Percentiles rank a stretch among this genome's conserved stretches.
phyloP scores from a whole-genome alignment of 2,113 vertebrate species.

The Falco punctatus region DNA sequence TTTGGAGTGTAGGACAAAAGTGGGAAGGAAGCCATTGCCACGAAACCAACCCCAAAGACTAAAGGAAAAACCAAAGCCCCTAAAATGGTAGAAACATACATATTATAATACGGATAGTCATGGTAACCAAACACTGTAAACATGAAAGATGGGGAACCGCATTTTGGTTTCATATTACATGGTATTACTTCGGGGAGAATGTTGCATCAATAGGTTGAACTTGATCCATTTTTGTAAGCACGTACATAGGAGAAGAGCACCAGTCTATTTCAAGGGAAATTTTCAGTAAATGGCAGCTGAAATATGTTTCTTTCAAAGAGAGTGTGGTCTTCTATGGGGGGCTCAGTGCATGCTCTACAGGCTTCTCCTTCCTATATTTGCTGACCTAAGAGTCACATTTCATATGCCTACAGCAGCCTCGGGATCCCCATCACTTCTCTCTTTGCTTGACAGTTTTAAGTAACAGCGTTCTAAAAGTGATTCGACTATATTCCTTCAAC shows the following conservation, averaged over 20 bases:
- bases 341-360: background rate
- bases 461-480: background rate
- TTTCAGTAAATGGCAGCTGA: background rate
- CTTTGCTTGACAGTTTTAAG: background rate
- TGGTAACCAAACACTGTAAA: too few species aligned
- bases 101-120: rapidly evolving
- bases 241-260: background rate
- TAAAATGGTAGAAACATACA: slow-evolving; percentile 52
- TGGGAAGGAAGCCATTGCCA: slow-evolving; percentile 42
- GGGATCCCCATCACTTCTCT: background rate
- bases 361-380: rapidly evolving
- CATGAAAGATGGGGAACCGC: background rate
- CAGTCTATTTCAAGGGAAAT: background rate
- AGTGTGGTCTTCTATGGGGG: background rate
- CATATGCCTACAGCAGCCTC: rapidly evolving
- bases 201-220: background rate
- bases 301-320: rapidly evolving
- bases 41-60: slow-evolving; percentile 50
- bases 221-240: background rate
- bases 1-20: slow-evolving; percentile 72
- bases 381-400: background rate
- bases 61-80: slow-evolving; percentile 64
- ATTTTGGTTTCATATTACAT: background rate
- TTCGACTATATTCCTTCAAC: background rate
- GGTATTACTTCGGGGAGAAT: background rate